These are phyloP conservation scores for Scophthalmus maximus DNA, from an alignment of 2,113 vertebrate genomes.

Conservation along the genomic window DNA sequence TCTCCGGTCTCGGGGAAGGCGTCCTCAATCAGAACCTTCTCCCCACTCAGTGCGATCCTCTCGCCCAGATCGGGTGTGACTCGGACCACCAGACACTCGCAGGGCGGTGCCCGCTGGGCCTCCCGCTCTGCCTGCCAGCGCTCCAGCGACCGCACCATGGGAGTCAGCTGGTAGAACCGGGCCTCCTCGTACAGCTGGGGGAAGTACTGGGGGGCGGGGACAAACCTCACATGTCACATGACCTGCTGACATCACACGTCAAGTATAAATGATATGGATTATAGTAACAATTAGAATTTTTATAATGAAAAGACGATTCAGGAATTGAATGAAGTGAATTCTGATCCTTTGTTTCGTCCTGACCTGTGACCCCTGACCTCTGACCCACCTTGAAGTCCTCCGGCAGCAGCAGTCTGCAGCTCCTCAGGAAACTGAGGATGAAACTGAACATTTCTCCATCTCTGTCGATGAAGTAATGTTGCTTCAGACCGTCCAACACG, in stretches of 20 bases:
- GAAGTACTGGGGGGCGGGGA: constrained; percentile 91
- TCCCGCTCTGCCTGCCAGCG: constrained; percentile 98
- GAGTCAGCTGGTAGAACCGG: constrained; percentile 97
- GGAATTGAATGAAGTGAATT: too few relatives aligned
- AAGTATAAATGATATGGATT: too few relatives aligned
- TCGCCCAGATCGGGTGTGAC: constrained; percentile 97
- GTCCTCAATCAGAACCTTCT: constrained; percentile 97
- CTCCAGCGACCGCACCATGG: constrained; percentile 95
- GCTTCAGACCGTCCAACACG: constrained; percentile 99
- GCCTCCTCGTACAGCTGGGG: constrained; percentile 97
- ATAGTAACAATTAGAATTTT: too few relatives aligned
- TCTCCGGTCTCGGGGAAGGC: constrained; percentile 97
- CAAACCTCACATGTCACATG: too few relatives aligned
- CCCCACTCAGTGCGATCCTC: constrained; percentile 94
- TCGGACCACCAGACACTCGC: constrained; percentile 96
- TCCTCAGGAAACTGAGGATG: constrained; percentile 99
- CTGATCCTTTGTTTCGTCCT: too few relatives aligned
- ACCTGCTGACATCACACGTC: too few relatives aligned
- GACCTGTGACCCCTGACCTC: too few relatives aligned
- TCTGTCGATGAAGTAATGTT: constrained; percentile 99
- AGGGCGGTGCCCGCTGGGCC: constrained; percentile 92
- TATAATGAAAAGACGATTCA: too few relatives aligned
- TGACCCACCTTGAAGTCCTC: constrained; percentile 99
- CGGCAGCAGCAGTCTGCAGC: constrained; percentile 97
- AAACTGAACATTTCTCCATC: constrained; percentile 99